Evolutionary conservation across 2,113 vertebrate species (phyloP).

Genomic region (Colistium nudipinnis): DNA sequence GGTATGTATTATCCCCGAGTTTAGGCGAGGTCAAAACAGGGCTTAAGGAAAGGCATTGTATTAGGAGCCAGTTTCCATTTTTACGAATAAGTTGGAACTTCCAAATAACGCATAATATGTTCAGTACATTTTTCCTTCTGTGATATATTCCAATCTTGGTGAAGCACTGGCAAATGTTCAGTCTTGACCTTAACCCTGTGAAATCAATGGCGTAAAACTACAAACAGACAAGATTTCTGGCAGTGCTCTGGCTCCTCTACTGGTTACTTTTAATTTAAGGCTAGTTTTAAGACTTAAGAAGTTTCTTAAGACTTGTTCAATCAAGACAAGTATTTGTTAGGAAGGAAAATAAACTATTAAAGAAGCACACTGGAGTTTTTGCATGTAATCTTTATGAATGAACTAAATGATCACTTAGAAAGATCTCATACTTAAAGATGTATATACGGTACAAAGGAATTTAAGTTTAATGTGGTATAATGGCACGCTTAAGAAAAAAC

Average conservation of each 20-base stretch:
- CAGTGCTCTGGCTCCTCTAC: background rate
- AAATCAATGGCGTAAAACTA: background rate
- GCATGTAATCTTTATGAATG: conserved; percentile 2
- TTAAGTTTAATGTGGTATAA: no score
- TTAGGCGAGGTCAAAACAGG: conserved; percentile 6
- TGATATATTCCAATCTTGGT: background rate
- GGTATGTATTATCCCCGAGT: background rate
- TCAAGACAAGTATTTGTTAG: no score
- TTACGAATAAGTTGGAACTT: background rate
- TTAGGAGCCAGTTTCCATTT: background rate
- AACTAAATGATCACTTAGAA: no score
- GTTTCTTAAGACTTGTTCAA: no score
- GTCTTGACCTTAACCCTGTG: background rate
- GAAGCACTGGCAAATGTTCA: background rate
- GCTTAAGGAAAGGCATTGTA: conserved; percentile 15
- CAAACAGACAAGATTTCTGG: background rate
- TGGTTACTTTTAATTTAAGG: background rate
- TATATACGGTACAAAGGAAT: no score
- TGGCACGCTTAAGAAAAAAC: no score
- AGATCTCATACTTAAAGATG: no score
- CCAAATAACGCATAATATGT: background rate
- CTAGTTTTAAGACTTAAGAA: no score
- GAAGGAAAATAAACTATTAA: background rate
- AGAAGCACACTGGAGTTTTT: background rate
- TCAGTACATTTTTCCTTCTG: background rate